A percentile compares a stretch with the other conserved stretches of the same genome.
These are phyloP conservation scores for Craniophora ligustri DNA, from an alignment of 2,888 invertebrate genomes.

Conservation along the genomic window DNA sequence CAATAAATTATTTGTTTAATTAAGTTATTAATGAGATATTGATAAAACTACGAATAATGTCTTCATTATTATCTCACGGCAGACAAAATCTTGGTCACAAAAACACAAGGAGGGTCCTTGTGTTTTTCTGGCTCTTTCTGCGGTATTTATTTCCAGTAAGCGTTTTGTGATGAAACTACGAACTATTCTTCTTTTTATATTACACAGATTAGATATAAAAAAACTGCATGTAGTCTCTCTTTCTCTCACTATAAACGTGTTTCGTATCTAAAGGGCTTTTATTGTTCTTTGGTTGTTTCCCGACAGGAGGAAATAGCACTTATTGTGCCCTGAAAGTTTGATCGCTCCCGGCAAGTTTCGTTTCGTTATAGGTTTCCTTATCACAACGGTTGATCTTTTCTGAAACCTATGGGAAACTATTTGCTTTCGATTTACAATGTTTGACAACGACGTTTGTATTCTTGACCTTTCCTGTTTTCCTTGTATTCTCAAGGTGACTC, in stretches of 20 bases:
- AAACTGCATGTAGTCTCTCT: constrained; percentile 17
- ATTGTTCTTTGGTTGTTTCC: constrained; percentile 45
- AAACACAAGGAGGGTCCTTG: too few relatives aligned
- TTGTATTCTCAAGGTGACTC: too few relatives aligned
- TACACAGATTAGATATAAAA: too few relatives aligned
- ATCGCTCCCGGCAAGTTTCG: constrained; percentile 33
- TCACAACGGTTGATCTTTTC: constrained; percentile 40
- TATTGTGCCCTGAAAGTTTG: constrained; percentile 37
- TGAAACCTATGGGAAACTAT: constrained; percentile 39
- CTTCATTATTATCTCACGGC: too few relatives aligned
- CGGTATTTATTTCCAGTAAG: too few relatives aligned
- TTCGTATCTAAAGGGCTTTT: constrained; percentile 41
- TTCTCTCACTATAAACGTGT: constrained; percentile 40
- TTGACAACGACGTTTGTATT: background rate
- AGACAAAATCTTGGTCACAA: too few relatives aligned
- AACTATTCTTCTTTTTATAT: background rate
- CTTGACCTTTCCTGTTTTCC: background rate
- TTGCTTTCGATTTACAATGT: constrained; percentile 23
- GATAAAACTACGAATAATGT: too few relatives aligned
- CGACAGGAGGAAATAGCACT: constrained; percentile 40
- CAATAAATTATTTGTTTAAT: too few relatives aligned
- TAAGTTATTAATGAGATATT: too few relatives aligned
- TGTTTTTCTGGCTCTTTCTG: too few relatives aligned
- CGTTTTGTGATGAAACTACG: too few relatives aligned
- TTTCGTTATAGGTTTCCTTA: constrained; percentile 36